phyloP scores from a whole-genome alignment of 2,113 vertebrate species.

The Rhinoptilus africanus region DNA sequence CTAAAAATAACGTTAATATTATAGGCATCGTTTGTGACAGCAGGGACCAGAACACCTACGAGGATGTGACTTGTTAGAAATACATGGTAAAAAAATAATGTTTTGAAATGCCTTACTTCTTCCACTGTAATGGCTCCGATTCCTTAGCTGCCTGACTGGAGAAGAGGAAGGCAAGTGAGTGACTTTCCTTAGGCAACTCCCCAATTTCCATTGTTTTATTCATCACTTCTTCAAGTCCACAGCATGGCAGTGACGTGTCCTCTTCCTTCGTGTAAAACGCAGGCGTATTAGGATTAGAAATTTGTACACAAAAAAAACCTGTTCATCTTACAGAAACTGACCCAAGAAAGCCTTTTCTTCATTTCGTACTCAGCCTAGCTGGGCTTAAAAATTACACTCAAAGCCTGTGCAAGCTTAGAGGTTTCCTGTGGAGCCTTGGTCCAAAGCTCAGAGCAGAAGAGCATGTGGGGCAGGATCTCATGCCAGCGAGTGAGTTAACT shows the following conservation, averaged over 20 bases:
- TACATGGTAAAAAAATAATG: not conserved
- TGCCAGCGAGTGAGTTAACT: not conserved
- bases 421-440: not conserved
- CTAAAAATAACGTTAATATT: not conserved
- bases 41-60: not conserved
- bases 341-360: not conserved
- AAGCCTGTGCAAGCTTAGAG: not conserved
- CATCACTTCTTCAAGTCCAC: not conserved
- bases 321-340: not conserved
- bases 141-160: not conserved
- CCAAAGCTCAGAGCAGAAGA: not conserved
- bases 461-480: not conserved
- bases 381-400: not conserved
- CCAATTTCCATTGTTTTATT: not conserved
- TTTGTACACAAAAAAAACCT: not conserved
- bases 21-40: not conserved
- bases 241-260: not conserved
- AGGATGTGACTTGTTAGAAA: not conserved
- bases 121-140: not conserved
- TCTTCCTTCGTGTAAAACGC: not conserved
- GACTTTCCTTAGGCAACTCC: not conserved
- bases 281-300: not conserved
- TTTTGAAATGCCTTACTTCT: not conserved
- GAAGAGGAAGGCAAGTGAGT: not conserved
- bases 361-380: not conserved